These are phyloP conservation scores for Pogonocherus hispidulus DNA, from an alignment of 2,888 invertebrate species.

Conservation along the genomic window DNA sequence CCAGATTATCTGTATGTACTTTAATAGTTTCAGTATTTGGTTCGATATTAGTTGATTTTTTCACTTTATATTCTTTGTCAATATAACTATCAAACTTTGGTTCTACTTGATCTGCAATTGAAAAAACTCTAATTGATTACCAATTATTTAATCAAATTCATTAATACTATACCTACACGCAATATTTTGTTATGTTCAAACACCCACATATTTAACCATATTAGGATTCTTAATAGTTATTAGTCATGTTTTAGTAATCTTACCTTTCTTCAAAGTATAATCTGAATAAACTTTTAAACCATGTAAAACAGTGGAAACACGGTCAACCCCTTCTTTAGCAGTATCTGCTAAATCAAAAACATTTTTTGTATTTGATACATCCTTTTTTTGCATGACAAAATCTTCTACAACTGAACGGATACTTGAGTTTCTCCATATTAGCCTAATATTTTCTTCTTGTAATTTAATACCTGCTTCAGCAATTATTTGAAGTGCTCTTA, in stretches of 20 bases:
- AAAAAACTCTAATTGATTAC: not conserved
- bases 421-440: constrained; percentile 80
- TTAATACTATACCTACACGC: not conserved
- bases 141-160: not conserved
- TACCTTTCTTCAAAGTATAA: constrained; percentile 51
- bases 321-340: constrained; percentile 73
- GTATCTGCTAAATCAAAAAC: constrained; percentile 64
- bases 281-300: constrained; percentile 77
- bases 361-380: constrained; percentile 36
- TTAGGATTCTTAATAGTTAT: constrained; percentile 39
- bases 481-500: constrained; percentile 80
- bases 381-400: constrained; percentile 42
- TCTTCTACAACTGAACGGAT: constrained; percentile 69
- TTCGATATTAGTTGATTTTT: constrained; percentile 19
- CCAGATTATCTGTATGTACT: constrained; percentile 15
- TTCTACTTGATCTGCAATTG: constrained; percentile 2
- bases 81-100: not conserved
- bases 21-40: constrained; percentile 11
- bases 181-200: constrained; percentile 4
- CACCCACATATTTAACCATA: constrained; percentile 42
- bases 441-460: constrained; percentile 75
- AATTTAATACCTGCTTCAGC: constrained; percentile 76
- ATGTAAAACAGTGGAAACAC: constrained; percentile 78
- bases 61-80: constrained; percentile 6
- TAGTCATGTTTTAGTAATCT: constrained; percentile 46